These are phyloP conservation scores for Hipposideros armiger DNA, from an alignment of 2,113 vertebrate species.

Conservation along the genomic window DNA sequence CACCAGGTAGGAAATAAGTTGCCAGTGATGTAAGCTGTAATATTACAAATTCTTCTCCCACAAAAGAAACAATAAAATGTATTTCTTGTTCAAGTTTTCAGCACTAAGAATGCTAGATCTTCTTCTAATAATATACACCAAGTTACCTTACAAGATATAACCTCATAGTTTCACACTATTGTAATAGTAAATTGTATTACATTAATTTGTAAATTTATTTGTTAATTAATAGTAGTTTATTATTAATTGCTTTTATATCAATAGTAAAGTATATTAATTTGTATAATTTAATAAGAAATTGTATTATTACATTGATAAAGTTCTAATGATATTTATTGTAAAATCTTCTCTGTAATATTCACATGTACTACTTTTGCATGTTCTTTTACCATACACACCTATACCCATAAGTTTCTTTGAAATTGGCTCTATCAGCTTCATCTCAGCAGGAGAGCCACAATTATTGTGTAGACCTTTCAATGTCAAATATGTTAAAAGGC, in stretches of 20 bases:
- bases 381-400: background rate
- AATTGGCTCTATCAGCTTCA: background rate
- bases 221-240: background rate
- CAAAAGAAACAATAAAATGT: constrained; percentile 79
- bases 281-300: background rate
- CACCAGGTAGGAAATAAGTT: constrained; percentile 70
- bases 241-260: background rate
- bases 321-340: constrained; percentile 60
- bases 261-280: background rate
- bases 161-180: background rate
- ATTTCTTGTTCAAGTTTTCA: constrained; percentile 41
- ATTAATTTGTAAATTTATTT: background rate
- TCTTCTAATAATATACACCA: constrained; percentile 69
- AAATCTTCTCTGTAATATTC: constrained; percentile 29
- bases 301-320: background rate
- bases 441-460: background rate
- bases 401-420: constrained; percentile 11
- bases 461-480: background rate
- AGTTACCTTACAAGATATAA: constrained; percentile 72
- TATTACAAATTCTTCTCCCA: constrained; percentile 75
- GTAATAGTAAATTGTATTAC: background rate
- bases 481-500: constrained; percentile 52
- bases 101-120: constrained; percentile 75
- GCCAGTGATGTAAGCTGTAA: constrained; percentile 59
- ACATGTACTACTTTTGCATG: background rate